phyloP scores from a whole-genome alignment of 1,140 invertebrate species.

The Brachionus koreanus region DNA sequence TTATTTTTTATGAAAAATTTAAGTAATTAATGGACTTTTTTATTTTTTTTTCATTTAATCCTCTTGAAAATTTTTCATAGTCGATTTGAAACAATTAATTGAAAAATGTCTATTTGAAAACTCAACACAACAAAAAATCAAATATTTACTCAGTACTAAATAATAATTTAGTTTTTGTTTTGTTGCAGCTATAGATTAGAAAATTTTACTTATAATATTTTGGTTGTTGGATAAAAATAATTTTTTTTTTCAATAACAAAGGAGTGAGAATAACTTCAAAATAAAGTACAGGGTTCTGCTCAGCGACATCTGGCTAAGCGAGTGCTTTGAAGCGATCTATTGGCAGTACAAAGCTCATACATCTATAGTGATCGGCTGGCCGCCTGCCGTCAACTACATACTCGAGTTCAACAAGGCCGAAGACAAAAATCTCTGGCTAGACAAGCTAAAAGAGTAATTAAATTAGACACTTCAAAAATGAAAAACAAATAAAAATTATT shows the following conservation, averaged over 20 bases:
- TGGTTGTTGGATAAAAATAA: neutral
- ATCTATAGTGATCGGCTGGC: constrained; percentile 36
- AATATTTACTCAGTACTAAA: too few relatives aligned
- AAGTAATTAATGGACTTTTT: too few relatives aligned
- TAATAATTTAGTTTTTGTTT: too few relatives aligned
- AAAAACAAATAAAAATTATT: neutral
- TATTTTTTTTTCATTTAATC: too few relatives aligned
- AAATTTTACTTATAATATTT: too few relatives aligned
- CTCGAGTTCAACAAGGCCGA: neutral
- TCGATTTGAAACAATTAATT: too few relatives aligned
- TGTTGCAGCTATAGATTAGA: too few relatives aligned
- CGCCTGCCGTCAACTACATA: constrained; percentile 25
- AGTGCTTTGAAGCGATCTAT: neutral
- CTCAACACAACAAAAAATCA: too few relatives aligned
- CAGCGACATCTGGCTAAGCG: constrained; percentile 23
- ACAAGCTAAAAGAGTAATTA: constrained; percentile 25
- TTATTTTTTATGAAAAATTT: too few relatives aligned
- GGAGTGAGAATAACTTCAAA: constrained; percentile 8
- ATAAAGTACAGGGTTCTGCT: constrained; percentile 20
- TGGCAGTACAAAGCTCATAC: constrained; percentile 12
- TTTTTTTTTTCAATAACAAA: constrained; percentile 11
- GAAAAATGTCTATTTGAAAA: too few relatives aligned
- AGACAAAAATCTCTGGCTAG: constrained; percentile 9
- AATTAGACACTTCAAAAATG: neutral
- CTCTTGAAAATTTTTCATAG: too few relatives aligned